These are phyloP conservation scores for Mastomys natalensis DNA, from an alignment of 2,113 vertebrate genomes.

Conservation along the genomic window DNA sequence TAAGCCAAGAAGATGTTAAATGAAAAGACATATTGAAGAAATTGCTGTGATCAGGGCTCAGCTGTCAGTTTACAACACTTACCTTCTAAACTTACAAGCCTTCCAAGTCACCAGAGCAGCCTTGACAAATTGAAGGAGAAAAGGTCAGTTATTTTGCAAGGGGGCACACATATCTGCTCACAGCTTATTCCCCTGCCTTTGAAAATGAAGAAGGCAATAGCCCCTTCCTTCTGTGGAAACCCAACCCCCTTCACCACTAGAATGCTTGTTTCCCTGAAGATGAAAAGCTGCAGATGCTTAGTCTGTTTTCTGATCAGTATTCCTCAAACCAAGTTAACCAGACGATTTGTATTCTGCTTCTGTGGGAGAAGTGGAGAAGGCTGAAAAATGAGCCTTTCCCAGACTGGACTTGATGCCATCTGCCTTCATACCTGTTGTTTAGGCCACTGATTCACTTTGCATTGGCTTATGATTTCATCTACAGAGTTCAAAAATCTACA, in stretches of 20 bases:
- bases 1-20: neutral
- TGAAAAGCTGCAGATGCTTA: neutral
- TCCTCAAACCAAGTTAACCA: neutral
- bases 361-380: neutral
- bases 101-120: neutral
- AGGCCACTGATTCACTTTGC: neutral
- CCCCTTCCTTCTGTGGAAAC: neutral
- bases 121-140: neutral
- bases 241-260: neutral
- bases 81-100: constrained; percentile 4
- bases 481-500: neutral
- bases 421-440: neutral
- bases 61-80: neutral
- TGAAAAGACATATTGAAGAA: neutral
- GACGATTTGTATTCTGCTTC: neutral
- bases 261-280: neutral
- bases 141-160: neutral
- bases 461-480: neutral
- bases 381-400: neutral
- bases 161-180: neutral
- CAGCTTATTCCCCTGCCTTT: neutral
- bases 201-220: neutral
- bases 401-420: neutral
- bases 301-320: neutral
- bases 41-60: neutral